Base-by-base conservation (phyloP, 2,888 invertebrate genomes). In the Masnerella sp. region DNA sequence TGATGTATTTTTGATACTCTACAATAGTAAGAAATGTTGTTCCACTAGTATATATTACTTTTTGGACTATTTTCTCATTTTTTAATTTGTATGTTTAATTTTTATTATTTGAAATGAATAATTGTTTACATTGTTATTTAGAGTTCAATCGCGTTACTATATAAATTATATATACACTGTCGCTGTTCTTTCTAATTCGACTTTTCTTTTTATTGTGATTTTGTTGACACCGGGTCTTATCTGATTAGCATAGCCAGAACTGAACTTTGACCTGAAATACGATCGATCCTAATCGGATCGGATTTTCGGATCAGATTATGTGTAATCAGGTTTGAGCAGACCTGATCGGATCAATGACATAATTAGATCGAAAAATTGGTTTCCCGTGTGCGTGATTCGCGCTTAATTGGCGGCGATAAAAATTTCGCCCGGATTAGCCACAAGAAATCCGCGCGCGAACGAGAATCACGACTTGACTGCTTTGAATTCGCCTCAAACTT, bases 271-370 rank as follows among this genome's bases (percentile, higher is more conserved):
- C 68, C 52, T 68, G 59, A 59, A 61, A 68, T 34, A 9, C 38
- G 68, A 68, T 59, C 59, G 17, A 38, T 8, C 22, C 32, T 67
- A 65, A 54, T 43, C 45, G 28, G 62, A 52, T 52, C 28, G 17
- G 58, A 67, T 42, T 67, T 67, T 58, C 49, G 54, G 58, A 67
- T 56, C 67, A 49, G 67, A 56, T 56, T 67, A 58, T 49, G 18
- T 49, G 47, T 47, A 56, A 65, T 65, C 65, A 56, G 47, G 54
- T 65, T 38, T 56, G 32, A 40, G 11, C 47, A 51, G n/a, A 51
- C 18, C 14, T 51, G 67, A 67, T 67, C 36, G 51, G 49, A 58
- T 67, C 54, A 65, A 5, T 54, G 54, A 22, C 56, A 32, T 49
- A 58, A 67, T 67, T 58, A 51, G 58, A 59, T 59, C 45, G 38